Evolutionary conservation across 2,113 vertebrate genomes (phyloP).

Genomic region (Gadus macrocephalus): DNA sequence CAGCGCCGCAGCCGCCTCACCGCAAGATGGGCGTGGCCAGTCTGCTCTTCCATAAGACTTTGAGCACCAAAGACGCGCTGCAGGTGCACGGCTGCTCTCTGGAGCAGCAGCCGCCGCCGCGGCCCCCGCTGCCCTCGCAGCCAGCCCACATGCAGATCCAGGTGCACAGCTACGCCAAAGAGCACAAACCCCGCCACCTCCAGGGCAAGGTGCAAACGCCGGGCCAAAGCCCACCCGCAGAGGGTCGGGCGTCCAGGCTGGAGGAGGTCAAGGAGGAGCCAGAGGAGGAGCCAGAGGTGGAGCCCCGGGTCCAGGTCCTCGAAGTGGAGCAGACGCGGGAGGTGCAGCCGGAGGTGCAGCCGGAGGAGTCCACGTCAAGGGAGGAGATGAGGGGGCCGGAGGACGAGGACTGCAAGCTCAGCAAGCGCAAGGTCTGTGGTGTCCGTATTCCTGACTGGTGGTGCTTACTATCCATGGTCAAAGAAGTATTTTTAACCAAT

Average conservation of each 20-base stretch:
- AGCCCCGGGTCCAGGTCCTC: background rate
- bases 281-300: constrained; percentile 11
- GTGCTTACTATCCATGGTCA: background rate
- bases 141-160: constrained; percentile 53
- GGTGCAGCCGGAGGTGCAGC: constrained; percentile 10
- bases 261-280: background rate
- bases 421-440: constrained; percentile 53
- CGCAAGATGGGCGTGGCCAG: constrained; percentile 80
- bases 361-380: background rate
- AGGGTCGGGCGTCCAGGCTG: background rate
- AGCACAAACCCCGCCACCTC: constrained; percentile 57
- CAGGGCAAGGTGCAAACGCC: constrained; percentile 31
- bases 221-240: background rate
- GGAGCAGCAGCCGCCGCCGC: constrained; percentile 38
- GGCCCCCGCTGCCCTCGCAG: constrained; percentile 36
- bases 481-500: too few relatives aligned
- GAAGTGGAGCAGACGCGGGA: background rate
- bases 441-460: background rate
- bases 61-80: constrained; percentile 76
- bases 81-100: constrained; percentile 82
- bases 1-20: constrained; percentile 26
- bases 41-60: constrained; percentile 73
- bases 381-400: background rate
- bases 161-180: constrained; percentile 56
- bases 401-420: constrained; percentile 16